These are phyloP conservation scores for Lasioglossum baleicum DNA, from an alignment of 1,140 invertebrate genomes.

Conservation along the genomic window DNA sequence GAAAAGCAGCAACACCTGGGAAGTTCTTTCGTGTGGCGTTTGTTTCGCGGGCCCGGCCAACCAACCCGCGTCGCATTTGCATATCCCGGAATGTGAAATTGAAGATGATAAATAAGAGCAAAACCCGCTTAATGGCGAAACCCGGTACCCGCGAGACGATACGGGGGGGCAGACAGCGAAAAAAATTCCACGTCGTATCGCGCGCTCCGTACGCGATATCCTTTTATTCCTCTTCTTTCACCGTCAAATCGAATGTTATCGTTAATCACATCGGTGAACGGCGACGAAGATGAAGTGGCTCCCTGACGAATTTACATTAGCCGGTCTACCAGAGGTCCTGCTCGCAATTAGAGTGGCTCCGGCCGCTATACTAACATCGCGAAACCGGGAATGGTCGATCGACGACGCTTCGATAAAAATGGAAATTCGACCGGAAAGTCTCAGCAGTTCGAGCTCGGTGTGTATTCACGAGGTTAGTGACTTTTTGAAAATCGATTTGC, in stretches of 20 bases:
- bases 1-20: background rate
- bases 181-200: constrained; percentile 36
- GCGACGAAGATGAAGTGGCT: constrained; percentile 42
- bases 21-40: constrained; percentile 24
- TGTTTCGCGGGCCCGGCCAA: constrained; percentile 2
- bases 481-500: no score
- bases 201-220: constrained; percentile 5
- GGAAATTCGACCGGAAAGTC: no score
- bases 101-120: constrained; percentile 43
- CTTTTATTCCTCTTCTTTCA: background rate
- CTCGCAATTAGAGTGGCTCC: constrained; percentile 32
- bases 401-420: background rate
- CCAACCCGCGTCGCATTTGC: constrained; percentile 30
- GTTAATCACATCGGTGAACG: constrained; percentile 49
- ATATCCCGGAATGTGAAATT: constrained; percentile 47
- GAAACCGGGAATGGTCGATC: background rate
- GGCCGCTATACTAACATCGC: constrained; percentile 15
- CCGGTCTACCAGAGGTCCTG: background rate
- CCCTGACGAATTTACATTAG: constrained; percentile 43
- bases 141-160: background rate
- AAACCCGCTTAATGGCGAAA: constrained; percentile 44
- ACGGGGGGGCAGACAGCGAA: background rate
- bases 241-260: constrained; percentile 45
- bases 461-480: no score
- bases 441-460: no score